phyloP scores from a whole-genome alignment of 2,113 vertebrate species.

The Xiphorhynchus elegans region DNA sequence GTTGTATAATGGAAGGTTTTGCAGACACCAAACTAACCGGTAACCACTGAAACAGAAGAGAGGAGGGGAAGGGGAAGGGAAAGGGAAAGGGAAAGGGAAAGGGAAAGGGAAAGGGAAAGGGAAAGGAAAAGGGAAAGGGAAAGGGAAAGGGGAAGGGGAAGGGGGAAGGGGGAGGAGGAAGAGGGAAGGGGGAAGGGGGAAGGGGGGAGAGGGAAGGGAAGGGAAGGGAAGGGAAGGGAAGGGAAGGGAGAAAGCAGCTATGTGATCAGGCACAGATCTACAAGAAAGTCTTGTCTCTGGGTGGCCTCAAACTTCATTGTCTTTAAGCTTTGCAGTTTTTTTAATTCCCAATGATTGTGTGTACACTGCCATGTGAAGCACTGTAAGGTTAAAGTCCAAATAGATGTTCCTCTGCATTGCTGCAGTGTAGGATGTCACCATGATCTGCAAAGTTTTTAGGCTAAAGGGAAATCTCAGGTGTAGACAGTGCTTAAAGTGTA shows the following conservation, averaged over 20 bases:
- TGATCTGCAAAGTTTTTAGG: neutral
- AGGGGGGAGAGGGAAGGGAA: neutral
- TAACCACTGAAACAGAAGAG: neutral
- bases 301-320: neutral
- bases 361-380: neutral
- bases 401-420: neutral
- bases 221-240: too few species aligned
- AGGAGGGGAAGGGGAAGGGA: neutral
- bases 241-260: too few species aligned
- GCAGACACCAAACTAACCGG: neutral
- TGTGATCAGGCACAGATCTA: neutral
- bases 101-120: too few species aligned
- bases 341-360: neutral
- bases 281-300: neutral
- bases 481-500: neutral
- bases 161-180: too few species aligned
- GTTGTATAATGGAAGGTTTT: neutral
- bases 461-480: neutral
- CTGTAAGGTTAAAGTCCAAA: neutral
- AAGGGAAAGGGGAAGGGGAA: too few species aligned
- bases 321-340: neutral
- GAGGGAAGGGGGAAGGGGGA: too few species aligned
- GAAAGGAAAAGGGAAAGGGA: too few species aligned
- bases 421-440: neutral
- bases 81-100: too few species aligned